Evolutionary conservation across 2,797 vertebrate species (phyloP), one percentile per base, ranked within the genome.

Genomic region (Gallinago solitaria): DNA sequence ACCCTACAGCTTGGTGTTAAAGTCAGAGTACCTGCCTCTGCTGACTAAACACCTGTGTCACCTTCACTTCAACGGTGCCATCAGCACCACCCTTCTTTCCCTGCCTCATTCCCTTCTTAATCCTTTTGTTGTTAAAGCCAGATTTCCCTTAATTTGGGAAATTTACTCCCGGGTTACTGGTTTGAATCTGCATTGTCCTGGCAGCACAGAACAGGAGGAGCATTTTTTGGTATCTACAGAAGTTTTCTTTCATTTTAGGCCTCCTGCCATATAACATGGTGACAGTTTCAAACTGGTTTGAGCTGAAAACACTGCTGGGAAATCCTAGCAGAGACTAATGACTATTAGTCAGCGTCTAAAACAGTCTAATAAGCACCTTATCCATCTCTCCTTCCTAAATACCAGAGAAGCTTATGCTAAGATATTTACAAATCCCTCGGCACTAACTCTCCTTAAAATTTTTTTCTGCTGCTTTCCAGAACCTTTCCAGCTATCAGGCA

Each of bases 331-430:
- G 45, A 75, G 45, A 93, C 86, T 86, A 83, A 57, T 45, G 39
- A 74, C 47, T n/a, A 75, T 65, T 32, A 61, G 4, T 50, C 61
- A 91, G 39, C 50, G 84, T 92, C 83, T 86, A 78, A 81, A 88
- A 41, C 41, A 71, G 80, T 47, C 61, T 57, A 51, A 82, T 68
- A 76, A 90, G 35, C 54, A 79, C 54, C 59, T 95, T 79, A 70
- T 33, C 24, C 35, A 15, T 32, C 60, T 84, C 56, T 76, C 30
- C 76, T 59, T 12, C 45, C 83, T 69, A 81, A 68, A 47, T 35
- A 78, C 3, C 1, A 2, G 45, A 86, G 61, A 53, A 75, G 87
- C 83, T 94, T 91, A 83, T 19, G 30, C 60, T 30, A 43, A 83
- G 50, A 27, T 61, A 81, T 5, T 25, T 56, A 56, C 41, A 85